Evolutionary conservation across 2,113 vertebrate species (phyloP).

Genomic region (Drymodes brunneopygia): DNA sequence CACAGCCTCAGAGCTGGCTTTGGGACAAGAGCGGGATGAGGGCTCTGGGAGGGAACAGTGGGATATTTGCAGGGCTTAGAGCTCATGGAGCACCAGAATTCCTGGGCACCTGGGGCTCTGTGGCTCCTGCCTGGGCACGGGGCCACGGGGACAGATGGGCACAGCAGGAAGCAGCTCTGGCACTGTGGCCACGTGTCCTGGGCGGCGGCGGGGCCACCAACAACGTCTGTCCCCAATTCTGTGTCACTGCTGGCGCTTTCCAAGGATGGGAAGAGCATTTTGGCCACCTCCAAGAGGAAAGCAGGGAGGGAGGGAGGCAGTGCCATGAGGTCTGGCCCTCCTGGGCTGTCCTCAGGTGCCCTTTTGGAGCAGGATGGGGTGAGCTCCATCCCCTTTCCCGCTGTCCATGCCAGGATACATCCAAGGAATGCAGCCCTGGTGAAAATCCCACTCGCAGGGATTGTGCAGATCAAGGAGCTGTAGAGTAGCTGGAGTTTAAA

Average conservation of each 20-base stretch:
- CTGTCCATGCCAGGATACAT: fast-evolving
- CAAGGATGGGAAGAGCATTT: background rate
- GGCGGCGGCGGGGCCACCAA: background rate
- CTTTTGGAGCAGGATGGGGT: background rate
- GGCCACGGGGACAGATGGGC: constrained; percentile 58
- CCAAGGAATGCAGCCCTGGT: background rate
- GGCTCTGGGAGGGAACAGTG: background rate
- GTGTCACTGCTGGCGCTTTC: background rate
- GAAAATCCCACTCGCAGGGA: background rate
- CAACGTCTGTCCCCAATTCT: background rate
- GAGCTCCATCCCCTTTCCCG: fast-evolving
- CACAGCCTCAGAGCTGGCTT: background rate
- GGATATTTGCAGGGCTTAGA: background rate
- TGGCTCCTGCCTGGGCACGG: constrained; percentile 2
- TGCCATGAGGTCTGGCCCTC: background rate
- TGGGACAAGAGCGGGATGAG: background rate
- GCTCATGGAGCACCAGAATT: background rate
- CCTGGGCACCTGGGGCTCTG: background rate
- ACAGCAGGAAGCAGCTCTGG: background rate
- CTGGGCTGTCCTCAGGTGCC: background rate
- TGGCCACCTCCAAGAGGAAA: background rate
- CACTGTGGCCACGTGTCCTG: background rate
- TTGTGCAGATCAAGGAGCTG: background rate
- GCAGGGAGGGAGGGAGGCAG: background rate
- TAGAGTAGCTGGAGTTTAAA: fast-evolving